Conservation (phyloP, 2,113 vertebrate genomes). For the Pseudopipra pipra region DNA sequence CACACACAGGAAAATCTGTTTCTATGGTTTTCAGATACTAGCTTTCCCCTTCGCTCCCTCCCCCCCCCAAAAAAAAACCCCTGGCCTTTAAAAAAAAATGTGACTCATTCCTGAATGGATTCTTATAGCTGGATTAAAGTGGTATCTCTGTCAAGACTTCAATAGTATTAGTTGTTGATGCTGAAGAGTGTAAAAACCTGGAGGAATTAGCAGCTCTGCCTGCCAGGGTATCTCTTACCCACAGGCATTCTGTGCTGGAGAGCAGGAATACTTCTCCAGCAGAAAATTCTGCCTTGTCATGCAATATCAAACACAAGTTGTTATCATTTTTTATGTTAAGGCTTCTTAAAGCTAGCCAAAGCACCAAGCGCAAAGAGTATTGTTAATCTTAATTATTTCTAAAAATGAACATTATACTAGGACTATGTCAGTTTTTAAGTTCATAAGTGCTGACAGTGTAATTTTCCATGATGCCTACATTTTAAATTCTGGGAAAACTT, state of each 20-base stretch:
- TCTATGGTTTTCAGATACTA: slow-evolving; percentile 28
- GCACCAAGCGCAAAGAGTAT: neutral
- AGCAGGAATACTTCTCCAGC: slow-evolving; percentile 10
- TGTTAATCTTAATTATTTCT: neutral
- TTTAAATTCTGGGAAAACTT: neutral
- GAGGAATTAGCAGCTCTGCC: slow-evolving; percentile 34
- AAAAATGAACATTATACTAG: neutral
- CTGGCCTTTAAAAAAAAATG: slow-evolving; percentile 56
- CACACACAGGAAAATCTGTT: neutral
- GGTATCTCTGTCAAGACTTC: slow-evolving; percentile 39
- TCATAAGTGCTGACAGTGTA: neutral
- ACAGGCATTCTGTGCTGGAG: neutral
- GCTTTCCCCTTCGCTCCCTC: neutral
- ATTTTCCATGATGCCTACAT: neutral
- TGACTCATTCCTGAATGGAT: slow-evolving; percentile 61
- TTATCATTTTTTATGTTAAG: slow-evolving; percentile 1
- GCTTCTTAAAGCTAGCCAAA: neutral
- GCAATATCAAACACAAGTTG: slow-evolving; percentile 2
- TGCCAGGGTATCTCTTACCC: slow-evolving; percentile 23
- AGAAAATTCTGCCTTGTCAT: slow-evolving; percentile 64
- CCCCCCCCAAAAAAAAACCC: neutral
- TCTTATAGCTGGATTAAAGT: slow-evolving; percentile 60
- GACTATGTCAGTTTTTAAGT: neutral
- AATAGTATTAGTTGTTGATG: slow-evolving; percentile 52
- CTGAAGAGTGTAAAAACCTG: slow-evolving; percentile 49